Evolutionary conservation across 2,797 vertebrate genomes (phyloP).

Genomic region (Centroberyx gerrardi): DNA sequence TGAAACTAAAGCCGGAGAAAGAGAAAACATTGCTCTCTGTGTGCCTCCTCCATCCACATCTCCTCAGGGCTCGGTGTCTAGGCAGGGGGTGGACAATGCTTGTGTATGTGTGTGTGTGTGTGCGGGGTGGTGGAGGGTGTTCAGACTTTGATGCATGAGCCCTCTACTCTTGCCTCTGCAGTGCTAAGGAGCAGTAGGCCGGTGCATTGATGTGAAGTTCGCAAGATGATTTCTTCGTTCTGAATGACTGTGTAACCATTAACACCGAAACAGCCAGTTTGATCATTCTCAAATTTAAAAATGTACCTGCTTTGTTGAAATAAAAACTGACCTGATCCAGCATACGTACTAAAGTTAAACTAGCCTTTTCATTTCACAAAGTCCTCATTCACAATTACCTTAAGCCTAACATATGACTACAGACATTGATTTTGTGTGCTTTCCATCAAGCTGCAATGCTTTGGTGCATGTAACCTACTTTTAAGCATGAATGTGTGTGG

Average conservation of each 20-base stretch:
- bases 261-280: background rate
- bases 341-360: too few species aligned
- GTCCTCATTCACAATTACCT: too few species aligned
- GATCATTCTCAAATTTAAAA: too few species aligned
- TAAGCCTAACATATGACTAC: too few species aligned
- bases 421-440: too few species aligned
- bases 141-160: conserved; percentile 55
- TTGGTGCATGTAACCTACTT: too few species aligned
- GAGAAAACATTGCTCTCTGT: conserved; percentile 59
- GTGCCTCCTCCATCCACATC: conserved; percentile 41
- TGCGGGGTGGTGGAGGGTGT: conserved; percentile 14
- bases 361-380: too few species aligned
- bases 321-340: too few species aligned
- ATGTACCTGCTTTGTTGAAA: too few species aligned
- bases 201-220: background rate
- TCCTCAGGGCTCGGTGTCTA: conserved; percentile 53
- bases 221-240: background rate
- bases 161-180: conserved; percentile 31
- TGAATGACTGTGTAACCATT: background rate
- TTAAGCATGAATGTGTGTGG: too few species aligned
- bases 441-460: too few species aligned
- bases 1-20: conserved; percentile 56
- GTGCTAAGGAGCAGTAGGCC: conserved; percentile 18
- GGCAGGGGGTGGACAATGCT: conserved; percentile 49
- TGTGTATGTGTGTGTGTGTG: conserved; percentile 28